Percentiles rank a stretch among this genome's conserved stretches.
phyloP scores from a whole-genome alignment of 2,888 invertebrate species.

The Plusia festucae region DNA sequence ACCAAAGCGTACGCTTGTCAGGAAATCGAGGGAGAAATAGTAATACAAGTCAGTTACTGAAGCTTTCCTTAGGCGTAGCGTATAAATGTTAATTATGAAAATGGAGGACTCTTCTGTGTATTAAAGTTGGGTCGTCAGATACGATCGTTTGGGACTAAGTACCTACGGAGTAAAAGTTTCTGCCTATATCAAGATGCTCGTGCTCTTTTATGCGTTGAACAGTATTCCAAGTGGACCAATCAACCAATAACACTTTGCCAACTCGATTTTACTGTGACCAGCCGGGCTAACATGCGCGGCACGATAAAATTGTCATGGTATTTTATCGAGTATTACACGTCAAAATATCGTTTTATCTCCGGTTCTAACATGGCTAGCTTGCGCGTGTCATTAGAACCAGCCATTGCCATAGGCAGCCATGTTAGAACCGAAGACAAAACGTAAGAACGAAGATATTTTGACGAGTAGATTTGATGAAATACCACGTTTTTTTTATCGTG shows the following conservation, averaged over 20 bases:
- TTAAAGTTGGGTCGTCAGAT: conserved; percentile 56
- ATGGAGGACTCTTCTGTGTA: conserved; percentile 55
- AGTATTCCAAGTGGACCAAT: conserved; percentile 42
- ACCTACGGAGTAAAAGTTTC: conserved; percentile 39
- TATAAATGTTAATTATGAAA: conserved; percentile 62
- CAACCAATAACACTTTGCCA: conserved; percentile 31
- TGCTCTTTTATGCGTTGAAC: conserved; percentile 30
- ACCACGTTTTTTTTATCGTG: too few relatives aligned
- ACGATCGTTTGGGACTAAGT: conserved; percentile 55
- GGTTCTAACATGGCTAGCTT: too few relatives aligned
- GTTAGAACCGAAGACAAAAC: too few relatives aligned
- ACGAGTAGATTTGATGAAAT: too few relatives aligned
- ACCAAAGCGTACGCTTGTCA: conserved; percentile 52
- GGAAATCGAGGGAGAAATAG: conserved; percentile 58
- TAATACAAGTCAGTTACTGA: conserved; percentile 44
- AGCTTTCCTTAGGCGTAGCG: conserved; percentile 41
- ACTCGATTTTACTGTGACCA: conserved; percentile 3
- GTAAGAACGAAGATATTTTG: too few relatives aligned
- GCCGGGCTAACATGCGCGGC: too few relatives aligned
- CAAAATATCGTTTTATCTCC: too few relatives aligned
- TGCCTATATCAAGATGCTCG: conserved; percentile 46
- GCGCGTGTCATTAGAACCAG: too few relatives aligned
- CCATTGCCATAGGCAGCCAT: too few relatives aligned
- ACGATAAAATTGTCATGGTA: too few relatives aligned
- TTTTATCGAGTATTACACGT: too few relatives aligned